Base-by-base conservation (phyloP, 2,797 vertebrate species). In the Sebastes goodei region DNA sequence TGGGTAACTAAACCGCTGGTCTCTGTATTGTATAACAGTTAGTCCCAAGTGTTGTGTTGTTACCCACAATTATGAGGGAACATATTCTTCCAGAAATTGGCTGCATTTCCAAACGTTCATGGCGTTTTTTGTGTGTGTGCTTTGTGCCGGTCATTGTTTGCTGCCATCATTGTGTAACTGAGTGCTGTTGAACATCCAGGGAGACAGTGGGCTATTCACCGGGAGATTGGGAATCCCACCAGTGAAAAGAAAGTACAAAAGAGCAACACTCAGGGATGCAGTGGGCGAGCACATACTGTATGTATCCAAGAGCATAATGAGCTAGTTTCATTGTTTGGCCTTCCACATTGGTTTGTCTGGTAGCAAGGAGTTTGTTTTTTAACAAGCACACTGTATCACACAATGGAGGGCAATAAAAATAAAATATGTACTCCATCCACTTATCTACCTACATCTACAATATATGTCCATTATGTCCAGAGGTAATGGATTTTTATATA, bases 251-350 rank as follows among this genome's bases (percentile, higher is more conserved):
- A 86, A 86, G 85, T 86, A 94, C 89, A 95, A 94, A 94, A 92
- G 91, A 92, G 89, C 79, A 89, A 80, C 86, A 89, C 89, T 93
- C 83, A 90, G 85, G 93, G 92, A 93, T 91, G 86, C 88, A 89
- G 90, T 92, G 80, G 90, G 92, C 81, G 84, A 90, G 80, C 82
- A 77, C 71, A 86, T 86, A 42, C 21, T 27, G 35, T 42, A 88
- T 84, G 87, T 89, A 92, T 93, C 85, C 88, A 83, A 87, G 76
- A 93, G 90, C 86, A 93, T 92, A 93, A 94, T 95, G 91, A 95
- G 90, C 89, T 86, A 65, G 82, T 90, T 85, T 89, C 77, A 91
- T 93, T 95, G 92, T 95, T 91, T 86, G 69, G 83, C 77, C 59
- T 57, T 81, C 77, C 81, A 83, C 87, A 86, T 62, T 67, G 83